A percentile compares a stretch with the other conserved stretches of the same genome.
These are phyloP conservation scores for Melanotaenia parkinsoni DNA, from an alignment of 2,797 vertebrate genomes.

Conservation along the genomic window DNA sequence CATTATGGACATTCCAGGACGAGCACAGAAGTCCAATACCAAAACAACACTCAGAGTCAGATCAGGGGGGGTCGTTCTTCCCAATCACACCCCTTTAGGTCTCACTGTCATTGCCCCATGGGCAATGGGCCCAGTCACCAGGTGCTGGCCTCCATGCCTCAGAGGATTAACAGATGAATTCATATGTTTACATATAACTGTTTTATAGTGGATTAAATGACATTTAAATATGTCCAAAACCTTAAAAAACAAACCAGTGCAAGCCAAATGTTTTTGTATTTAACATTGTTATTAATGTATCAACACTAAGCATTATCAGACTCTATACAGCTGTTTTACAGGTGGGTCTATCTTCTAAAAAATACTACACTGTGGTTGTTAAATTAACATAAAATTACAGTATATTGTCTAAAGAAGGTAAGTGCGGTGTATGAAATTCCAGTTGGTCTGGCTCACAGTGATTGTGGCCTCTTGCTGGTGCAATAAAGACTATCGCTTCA, in stretches of 20 bases:
- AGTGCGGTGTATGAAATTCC: background rate
- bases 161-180: too few relatives aligned
- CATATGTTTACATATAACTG: background rate
- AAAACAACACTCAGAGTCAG: too few relatives aligned
- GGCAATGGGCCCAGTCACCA: too few relatives aligned
- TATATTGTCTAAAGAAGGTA: slow-evolving; percentile 3
- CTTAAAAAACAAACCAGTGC: background rate
- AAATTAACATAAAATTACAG: background rate
- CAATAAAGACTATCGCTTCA: slow-evolving; percentile 17
- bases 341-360: background rate
- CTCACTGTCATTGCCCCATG: too few relatives aligned
- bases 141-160: too few relatives aligned
- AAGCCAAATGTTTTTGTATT: background rate
- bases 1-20: too few relatives aligned
- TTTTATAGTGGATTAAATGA: background rate
- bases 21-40: too few relatives aligned
- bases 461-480: background rate
- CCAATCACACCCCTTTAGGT: too few relatives aligned
- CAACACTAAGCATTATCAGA: background rate
- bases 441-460: background rate
- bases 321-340: slow-evolving; percentile 27
- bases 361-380: background rate
- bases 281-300: slow-evolving; percentile 1
- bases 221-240: background rate
- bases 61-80: too few relatives aligned